Evolutionary conservation across 1,140 invertebrate species (phyloP).

Genomic region (Drosophila gunungcola): DNA sequence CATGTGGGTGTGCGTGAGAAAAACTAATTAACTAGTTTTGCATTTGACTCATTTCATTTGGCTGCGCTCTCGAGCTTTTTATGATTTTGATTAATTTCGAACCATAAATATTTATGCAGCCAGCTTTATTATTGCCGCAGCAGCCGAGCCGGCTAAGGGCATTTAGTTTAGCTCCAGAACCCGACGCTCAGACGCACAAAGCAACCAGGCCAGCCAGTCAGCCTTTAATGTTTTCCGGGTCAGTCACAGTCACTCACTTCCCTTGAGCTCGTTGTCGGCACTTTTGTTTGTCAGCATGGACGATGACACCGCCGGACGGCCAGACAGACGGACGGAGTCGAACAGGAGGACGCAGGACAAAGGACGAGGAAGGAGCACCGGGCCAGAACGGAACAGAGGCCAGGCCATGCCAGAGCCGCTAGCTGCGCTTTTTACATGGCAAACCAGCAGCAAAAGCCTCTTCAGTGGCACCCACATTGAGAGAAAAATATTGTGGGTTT

Average conservation of each 20-base stretch:
- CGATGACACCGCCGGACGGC: conserved; percentile 66
- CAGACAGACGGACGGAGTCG: conserved; percentile 25
- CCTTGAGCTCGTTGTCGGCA: conserved; percentile 80
- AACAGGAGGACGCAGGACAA: conserved; percentile 16
- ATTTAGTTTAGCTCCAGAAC: conserved; percentile 60
- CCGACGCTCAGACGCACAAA: conserved; percentile 46
- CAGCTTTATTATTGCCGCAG: conserved; percentile 58
- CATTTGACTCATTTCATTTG: conserved; percentile 62
- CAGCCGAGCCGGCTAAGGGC: conserved; percentile 44
- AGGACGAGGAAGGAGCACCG: conserved; percentile 22
- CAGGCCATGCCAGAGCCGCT: conserved; percentile 50
- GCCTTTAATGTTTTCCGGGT: conserved; percentile 81
- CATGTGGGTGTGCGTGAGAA: conserved; percentile 54
- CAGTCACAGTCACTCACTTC: conserved; percentile 80
- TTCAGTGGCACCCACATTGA: conserved; percentile 23
- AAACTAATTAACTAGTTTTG: conserved; percentile 79
- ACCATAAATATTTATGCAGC: conserved; percentile 78
- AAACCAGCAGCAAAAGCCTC: conserved; percentile 13
- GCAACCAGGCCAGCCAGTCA: conserved; percentile 35
- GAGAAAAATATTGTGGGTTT: neutral
- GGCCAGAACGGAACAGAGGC: conserved; percentile 14
- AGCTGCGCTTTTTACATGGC: conserved; percentile 73
- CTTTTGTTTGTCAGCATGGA: conserved; percentile 81
- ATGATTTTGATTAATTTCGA: conserved; percentile 75
- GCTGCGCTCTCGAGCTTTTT: conserved; percentile 44